Base-by-base conservation (phyloP, 1,140 invertebrate genomes). In the Melipona quadrifasciata region DNA sequence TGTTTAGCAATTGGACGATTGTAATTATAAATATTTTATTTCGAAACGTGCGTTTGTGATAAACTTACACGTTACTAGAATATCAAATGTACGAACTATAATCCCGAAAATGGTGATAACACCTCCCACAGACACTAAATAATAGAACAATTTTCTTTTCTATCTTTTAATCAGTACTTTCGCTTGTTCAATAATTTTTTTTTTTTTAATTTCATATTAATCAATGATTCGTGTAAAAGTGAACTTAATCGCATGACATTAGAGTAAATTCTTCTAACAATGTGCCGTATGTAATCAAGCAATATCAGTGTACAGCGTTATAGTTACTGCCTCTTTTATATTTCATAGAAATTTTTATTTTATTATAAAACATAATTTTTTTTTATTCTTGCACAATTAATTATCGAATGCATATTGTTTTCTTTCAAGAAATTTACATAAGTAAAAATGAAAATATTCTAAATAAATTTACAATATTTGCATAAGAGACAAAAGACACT, bases 1-100 rank as follows among this genome's bases (percentile, higher is more conserved):
- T 91, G 83, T 92, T 91, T 91, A 87, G 75, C 74, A 82, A 84
- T 82, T 90, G 88, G 90, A 91, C 85, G 89, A 88, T 87, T 86
- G 57, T 58, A 71, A 82, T 90, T 90, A 78, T 16, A 82, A 90
- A 86, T 68, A 73, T 57, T 73, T 86, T 58, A 61, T 65, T 85
- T 70, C 74, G 53, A 58, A 74, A 77, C 57, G 75, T 57, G 61
- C 80, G 77, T 77, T 31, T 31, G 19, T 31, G 27, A 58, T 51
- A 58, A 72, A 87, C 24, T 77, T 81, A 81, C 27, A 67, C 65
- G 39, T 39, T 51, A 61, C 5, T 79, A 27, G 16, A 61, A 64
- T 74, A 67, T 70, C 39, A 84, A 84, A 84, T 58, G 39, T 77
- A 81, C 31, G 31, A 71, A 81, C 75, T 74, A 67, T 70, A 81